A percentile compares a stretch with the other conserved stretches of the same genome.
Conservation (phyloP, 2,888 invertebrate species). For the Arge pagana region DNA sequence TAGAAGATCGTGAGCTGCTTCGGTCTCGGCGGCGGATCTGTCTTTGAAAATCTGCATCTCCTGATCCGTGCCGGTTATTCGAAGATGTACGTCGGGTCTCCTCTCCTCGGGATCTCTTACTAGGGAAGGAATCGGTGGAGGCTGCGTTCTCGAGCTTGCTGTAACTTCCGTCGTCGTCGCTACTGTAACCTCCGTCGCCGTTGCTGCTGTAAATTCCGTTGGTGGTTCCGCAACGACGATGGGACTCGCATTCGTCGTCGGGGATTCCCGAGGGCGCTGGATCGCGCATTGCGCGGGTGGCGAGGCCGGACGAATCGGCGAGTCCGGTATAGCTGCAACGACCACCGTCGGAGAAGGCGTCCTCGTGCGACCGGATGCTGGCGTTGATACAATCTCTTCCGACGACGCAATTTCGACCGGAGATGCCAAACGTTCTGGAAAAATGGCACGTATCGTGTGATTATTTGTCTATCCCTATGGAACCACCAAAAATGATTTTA, state of each 20-base stretch:
- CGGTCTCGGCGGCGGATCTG: constrained; percentile 76
- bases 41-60: constrained; percentile 47
- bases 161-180: constrained; percentile 4
- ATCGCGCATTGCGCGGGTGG: constrained; percentile 3
- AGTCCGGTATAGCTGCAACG: too few species aligned
- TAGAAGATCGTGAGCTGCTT: constrained; percentile 83
- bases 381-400: too few species aligned
- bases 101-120: constrained; percentile 14
- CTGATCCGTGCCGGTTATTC: constrained; percentile 22
- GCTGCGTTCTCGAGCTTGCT: constrained; percentile 30
- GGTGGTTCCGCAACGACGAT: constrained; percentile 7
- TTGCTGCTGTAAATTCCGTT: constrained; percentile 9
- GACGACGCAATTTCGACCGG: too few species aligned
- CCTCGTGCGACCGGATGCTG: too few species aligned
- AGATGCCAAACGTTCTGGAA: too few species aligned
- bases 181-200: constrained; percentile 4
- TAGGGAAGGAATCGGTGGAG: constrained; percentile 31
- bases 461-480: too few species aligned
- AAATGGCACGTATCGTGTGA: too few species aligned
- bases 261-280: constrained; percentile 9
- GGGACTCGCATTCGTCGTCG: constrained; percentile 2
- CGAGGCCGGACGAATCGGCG: not conserved
- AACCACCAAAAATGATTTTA: too few species aligned
- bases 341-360: too few species aligned
- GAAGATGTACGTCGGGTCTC: constrained; percentile 20